Base-by-base conservation (phyloP, 2,797 vertebrate genomes). In the Loriculus beryllinus region DNA sequence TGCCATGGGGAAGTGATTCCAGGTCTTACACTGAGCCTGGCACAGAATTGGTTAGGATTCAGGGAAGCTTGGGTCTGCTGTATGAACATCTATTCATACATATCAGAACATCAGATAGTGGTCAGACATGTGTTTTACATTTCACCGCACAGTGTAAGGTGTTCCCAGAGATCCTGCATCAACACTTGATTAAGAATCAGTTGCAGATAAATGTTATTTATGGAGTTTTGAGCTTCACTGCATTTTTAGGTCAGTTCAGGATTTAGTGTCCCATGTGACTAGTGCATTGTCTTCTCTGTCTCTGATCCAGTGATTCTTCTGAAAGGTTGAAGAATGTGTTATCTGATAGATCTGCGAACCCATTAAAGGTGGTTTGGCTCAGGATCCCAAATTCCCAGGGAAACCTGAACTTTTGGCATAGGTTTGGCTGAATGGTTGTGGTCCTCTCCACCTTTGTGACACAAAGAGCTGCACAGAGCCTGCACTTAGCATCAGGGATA, bases 291-390 rank as follows among this genome's bases (percentile, higher is more conserved):
- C 94, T 89, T 94, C 71, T 84, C 75, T 85, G 70, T 95, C 93
- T 88, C 74, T 96, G 94, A 96, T 67, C 89, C 92, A 92, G 95
- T 95, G 93, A 92, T 91, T 96, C 95, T 95, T 96, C 94, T 96
- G 95, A 94, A 90, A 94, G 92, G 77, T 82, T 94, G 76, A 96
- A 91, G 92, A 92, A 93, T 93, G 95, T 86, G 70, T 90, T 95
- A 95, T 95, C 92, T 96, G 95, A 94, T 96, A 97, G 91, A 67
- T 85, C 84, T 94, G 63, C 81, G 33, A 70, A 76, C 84, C 69
- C 91, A 21, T 88, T 88, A 75, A 90, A 78, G 77, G 89, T 83
- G 48, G 21, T 79, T 94, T 96, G 93, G 89, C 92, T 93, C 81
- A 47, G 48, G 70, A 64, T 91, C 80, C 88, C 63, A 70, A 77